phyloP scores from a whole-genome alignment of 2,113 vertebrate species.

The Leucopsar rothschildi region DNA sequence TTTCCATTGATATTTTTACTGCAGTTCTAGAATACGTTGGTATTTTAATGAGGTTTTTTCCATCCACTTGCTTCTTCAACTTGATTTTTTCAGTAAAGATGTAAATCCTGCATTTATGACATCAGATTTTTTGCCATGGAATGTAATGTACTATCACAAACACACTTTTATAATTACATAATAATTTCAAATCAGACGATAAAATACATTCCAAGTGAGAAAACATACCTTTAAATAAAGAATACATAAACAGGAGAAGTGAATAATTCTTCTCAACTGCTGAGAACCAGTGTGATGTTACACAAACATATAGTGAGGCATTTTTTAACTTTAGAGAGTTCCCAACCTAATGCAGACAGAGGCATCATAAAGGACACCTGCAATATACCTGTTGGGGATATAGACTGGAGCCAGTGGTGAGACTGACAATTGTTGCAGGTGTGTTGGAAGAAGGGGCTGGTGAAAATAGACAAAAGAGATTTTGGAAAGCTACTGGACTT shows the following conservation, averaged over 20 bases:
- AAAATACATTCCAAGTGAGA: background rate
- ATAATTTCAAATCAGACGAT: background rate
- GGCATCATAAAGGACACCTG: background rate
- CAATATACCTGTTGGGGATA: background rate
- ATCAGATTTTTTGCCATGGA: slow-evolving; percentile 51
- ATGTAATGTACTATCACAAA: slow-evolving; percentile 24
- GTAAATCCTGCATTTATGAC: slow-evolving; percentile 26
- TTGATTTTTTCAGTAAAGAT: slow-evolving; percentile 39
- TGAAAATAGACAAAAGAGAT: background rate
- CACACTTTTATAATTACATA: background rate
- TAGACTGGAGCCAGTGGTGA: background rate
- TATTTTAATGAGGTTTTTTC: slow-evolving; percentile 17
- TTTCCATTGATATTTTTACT: slow-evolving; percentile 29
- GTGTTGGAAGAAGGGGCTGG: background rate
- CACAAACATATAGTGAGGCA: background rate
- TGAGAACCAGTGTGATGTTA: background rate
- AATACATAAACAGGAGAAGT: background rate
- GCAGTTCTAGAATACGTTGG: slow-evolving; percentile 13
- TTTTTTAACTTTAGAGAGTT: background rate
- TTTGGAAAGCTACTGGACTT: background rate
- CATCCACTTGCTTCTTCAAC: background rate
- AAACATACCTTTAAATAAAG: background rate
- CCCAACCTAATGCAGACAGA: background rate
- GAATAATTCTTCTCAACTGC: background rate
- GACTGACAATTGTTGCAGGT: background rate